Base-by-base conservation (phyloP, 2,113 vertebrate species). In the Leuciscus idus region DNA sequence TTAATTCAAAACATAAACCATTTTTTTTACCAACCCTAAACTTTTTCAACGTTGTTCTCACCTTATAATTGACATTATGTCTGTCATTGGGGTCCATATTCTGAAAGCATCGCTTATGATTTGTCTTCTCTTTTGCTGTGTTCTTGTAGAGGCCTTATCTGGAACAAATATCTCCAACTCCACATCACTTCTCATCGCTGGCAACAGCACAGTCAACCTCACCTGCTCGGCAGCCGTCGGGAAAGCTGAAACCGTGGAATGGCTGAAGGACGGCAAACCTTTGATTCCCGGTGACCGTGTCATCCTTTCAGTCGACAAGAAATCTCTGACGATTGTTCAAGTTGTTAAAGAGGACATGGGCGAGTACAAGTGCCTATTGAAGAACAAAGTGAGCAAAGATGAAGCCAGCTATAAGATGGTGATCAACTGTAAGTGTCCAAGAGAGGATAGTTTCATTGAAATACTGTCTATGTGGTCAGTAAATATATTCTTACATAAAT, bases 401-500 rank as follows among this genome's bases (percentile, higher is more conserved):
- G 0, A 64, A 6, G 90, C 46, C 61, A 15, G 9, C 39, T 92
- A 89, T 89, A 77, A 0, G 1, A 48, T 95, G 89, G 48, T 19
- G 48, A 90, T 95, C 68, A 88, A 88, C 91, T 94, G 95, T 95
- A 81, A 94, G 95, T 93, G 36, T 66, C 0, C 12, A n/a, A 21
- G 55, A 36, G 23, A 48, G 12, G 39, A 39, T 7, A 79, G 4
- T 59, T 62, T 48, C 8, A 28, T 61, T 39, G 23, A 28, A 84
- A 46, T 8, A 3, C 8, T 84, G 7, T 55, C 46, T 19, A 21
- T 39, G 43, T 66, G 28, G 26, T n/a, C 30, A 9, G 66, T 21
- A 62, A 62, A 62, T 62, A n/a, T 62, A 62, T 59, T 59, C 7
- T 59, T 59, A 8, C 19, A 59, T 9, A 59, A 23, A 15, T 23